Evolutionary conservation across 2,797 vertebrate genomes (phyloP), one percentile per base, ranked within the genome.

Genomic region (Eutrigla gurnardus): DNA sequence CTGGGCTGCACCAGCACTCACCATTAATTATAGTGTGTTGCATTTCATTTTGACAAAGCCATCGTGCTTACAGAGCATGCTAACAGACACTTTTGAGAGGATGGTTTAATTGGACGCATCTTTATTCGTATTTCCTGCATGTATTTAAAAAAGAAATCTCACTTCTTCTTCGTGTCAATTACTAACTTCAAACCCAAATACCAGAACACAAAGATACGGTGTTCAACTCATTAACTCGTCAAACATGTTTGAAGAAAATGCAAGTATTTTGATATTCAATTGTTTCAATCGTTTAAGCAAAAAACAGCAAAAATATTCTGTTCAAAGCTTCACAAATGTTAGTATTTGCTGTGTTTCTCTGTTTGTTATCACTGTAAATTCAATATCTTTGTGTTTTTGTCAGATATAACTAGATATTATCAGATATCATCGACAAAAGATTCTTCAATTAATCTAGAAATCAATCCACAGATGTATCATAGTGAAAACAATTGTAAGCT

Each of bases 1-100:
- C 5, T 7, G 54, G 7, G 17, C 45, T 64, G 70, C 82, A 63
- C 55, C 55, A 40, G 7, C 37, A 17, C 17, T 15, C 25, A 54
- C 32, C 37, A 46, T 32, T 53, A 8, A 66, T 43, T 65, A 37
- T 54, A 37, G 35, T 7, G 54, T 46, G 10, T 53, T 70, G 40
- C 5, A 43, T 71, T 59, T 32, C 0, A 11, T 17, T 7, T n/a
- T 3, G 37, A 66, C 5, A 6, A 36, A 55, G 13, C 7, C 1
- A 6, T 55, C 3, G 1, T 11, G 13, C 25, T 25, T 25, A 25
- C 25, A 25, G 25, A 25, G 25, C 25, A 25, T 13, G 17, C 15
- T 17, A 45, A 17, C 2, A 33, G 10, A 55, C 7, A 42, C 35
- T 40, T 12, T 39, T 3, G 17, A 1, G 0, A 6, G 13, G 42